A percentile compares a stretch with the other conserved stretches of the same genome.
phyloP scores from a whole-genome alignment of 1,140 invertebrate genomes.

The Carcinoscorpius rotundicauda region DNA sequence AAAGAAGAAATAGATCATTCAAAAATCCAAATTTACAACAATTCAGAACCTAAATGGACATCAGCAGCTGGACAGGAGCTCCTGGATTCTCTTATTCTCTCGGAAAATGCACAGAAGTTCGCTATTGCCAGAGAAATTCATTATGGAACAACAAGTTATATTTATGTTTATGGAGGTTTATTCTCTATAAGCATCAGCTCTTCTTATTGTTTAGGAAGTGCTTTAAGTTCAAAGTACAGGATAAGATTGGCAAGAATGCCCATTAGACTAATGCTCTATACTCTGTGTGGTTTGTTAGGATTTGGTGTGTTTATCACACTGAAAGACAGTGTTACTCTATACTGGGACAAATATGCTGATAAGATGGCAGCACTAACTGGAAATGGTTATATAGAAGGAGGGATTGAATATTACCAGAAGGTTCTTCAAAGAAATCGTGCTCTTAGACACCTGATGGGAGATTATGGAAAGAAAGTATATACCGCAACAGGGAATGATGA shows the following conservation, averaged over 20 bases:
- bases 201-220: too few relatives aligned
- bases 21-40: slow-evolving; percentile 28
- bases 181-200: too few relatives aligned
- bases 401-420: slow-evolving; percentile 60
- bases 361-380: slow-evolving; percentile 43
- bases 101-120: slow-evolving; percentile 60
- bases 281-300: too few relatives aligned
- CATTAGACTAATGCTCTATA: too few relatives aligned
- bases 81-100: slow-evolving; percentile 48
- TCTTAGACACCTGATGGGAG: slow-evolving; percentile 48
- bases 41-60: slow-evolving; percentile 41
- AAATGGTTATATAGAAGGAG: slow-evolving; percentile 50
- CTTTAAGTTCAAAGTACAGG: too few relatives aligned
- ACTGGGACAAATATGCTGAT: slow-evolving; percentile 48
- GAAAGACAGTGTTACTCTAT: slow-evolving; percentile 32
- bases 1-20: slow-evolving; percentile 37
- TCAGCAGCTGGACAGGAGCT: slow-evolving; percentile 45
- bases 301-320: too few relatives aligned
- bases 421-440: slow-evolving; percentile 55
- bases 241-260: too few relatives aligned
- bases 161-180: too few relatives aligned
- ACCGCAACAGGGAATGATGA: slow-evolving; percentile 54
- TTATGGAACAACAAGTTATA: slow-evolving; percentile 26
- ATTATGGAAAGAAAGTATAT: slow-evolving; percentile 41
- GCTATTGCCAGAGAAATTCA: slow-evolving; percentile 58